Percentiles rank a stretch among this genome's conserved stretches.
Evolutionary conservation across 2,888 invertebrate genomes (phyloP).

Genomic region (Labia minor): DNA sequence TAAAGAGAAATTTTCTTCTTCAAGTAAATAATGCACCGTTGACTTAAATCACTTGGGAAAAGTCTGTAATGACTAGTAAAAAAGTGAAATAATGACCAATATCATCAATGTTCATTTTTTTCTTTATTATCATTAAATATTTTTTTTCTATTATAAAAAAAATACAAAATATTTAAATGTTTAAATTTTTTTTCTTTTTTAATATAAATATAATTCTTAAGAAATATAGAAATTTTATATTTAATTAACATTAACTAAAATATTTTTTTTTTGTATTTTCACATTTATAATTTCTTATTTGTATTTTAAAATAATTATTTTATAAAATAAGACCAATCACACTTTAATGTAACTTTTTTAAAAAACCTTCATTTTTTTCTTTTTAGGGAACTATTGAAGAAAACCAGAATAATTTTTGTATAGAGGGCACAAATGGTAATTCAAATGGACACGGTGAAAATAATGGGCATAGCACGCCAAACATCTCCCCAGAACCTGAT

Average conservation of each 20-base stretch:
- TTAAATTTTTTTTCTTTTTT: conserved; percentile 1
- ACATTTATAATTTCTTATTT: too few species aligned
- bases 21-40: background rate
- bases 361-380: too few species aligned
- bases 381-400: conserved; percentile 43
- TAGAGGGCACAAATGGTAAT: background rate
- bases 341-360: too few species aligned
- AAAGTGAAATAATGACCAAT: background rate
- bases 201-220: conserved; percentile 18
- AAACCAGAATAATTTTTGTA: background rate
- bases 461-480: conserved; percentile 2
- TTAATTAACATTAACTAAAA: too few species aligned
- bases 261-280: too few species aligned
- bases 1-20: conserved; percentile 1
- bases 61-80: background rate
- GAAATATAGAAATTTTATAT: too few species aligned
- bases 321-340: too few species aligned
- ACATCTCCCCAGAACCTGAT: conserved; percentile 49
- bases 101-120: background rate
- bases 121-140: background rate
- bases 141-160: background rate
- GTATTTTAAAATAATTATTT: too few species aligned
- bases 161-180: conserved; percentile 9
- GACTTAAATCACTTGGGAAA: conserved; percentile 1
- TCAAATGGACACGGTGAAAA: background rate